Conservation (phyloP, 2,888 invertebrate genomes). For the Noctua janthina region DNA sequence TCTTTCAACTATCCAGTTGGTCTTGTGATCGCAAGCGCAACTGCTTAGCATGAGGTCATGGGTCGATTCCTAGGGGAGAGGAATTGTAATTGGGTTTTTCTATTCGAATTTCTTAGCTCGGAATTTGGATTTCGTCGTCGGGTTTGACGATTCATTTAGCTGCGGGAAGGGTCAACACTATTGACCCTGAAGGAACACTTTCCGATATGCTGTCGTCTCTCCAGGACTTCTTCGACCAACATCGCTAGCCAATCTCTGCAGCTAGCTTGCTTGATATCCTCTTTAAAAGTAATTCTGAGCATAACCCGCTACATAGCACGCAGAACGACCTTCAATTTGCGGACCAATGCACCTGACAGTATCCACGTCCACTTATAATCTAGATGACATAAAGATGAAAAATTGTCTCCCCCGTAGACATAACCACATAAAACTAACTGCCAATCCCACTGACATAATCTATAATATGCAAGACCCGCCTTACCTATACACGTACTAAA, state of each 20-base stretch:
- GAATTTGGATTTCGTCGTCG: not conserved
- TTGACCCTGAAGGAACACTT: not conserved
- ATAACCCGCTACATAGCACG: not conserved
- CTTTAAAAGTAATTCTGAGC: not conserved
- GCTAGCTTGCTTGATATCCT: not conserved
- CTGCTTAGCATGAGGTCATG: too few relatives aligned
- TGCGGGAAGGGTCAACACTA: not conserved
- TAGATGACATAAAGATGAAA: not conserved
- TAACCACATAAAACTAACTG: constrained; percentile 7
- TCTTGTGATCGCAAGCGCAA: too few relatives aligned
- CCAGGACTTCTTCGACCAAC: not conserved
- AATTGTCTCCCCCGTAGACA: not conserved
- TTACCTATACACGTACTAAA: constrained; percentile 22
- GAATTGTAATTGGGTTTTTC: too few relatives aligned
- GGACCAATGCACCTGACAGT: not conserved
- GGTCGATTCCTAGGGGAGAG: too few relatives aligned
- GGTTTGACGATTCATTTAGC: not conserved
- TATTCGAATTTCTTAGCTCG: too few relatives aligned
- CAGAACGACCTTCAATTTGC: not conserved
- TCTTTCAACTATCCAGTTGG: too few relatives aligned
- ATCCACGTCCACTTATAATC: not conserved
- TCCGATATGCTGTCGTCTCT: not conserved
- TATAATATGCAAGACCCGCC: constrained; percentile 30
- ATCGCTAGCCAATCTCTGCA: not conserved
- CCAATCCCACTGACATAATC: constrained; percentile 41